A percentile compares a stretch with the other conserved stretches of the same genome.
phyloP scores from a whole-genome alignment of 2,888 invertebrate genomes.

The Drosophila lutescens region DNA sequence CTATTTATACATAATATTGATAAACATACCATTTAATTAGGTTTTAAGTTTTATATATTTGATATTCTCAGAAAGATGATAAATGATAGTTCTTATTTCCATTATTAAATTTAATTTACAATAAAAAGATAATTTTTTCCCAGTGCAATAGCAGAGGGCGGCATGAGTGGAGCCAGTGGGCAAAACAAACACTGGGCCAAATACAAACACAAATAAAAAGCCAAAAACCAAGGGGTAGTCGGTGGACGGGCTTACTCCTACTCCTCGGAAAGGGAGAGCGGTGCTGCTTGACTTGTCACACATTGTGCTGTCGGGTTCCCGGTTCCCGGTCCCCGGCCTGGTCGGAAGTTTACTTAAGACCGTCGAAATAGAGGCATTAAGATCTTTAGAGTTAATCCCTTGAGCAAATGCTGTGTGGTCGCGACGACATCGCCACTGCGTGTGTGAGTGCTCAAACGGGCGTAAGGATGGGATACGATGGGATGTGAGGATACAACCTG shows the following conservation, averaged over 20 bases:
- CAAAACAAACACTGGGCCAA: constrained; percentile 74
- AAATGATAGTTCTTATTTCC: no score
- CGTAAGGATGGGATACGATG: background rate
- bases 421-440: constrained; percentile 57
- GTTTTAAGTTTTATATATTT: no score
- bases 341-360: constrained; percentile 80
- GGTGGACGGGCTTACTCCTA: background rate
- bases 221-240: constrained; percentile 61
- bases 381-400: constrained; percentile 82
- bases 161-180: constrained; percentile 68
- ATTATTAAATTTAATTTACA: no score
- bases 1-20: no score
- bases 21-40: no score
- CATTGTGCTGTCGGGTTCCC: constrained; percentile 35
- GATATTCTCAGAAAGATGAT: no score
- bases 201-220: constrained; percentile 70
- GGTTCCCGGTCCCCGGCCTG: constrained; percentile 20
- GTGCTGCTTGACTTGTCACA: constrained; percentile 76
- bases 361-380: constrained; percentile 81
- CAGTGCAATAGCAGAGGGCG: constrained; percentile 20
- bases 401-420: constrained; percentile 81
- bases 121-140: background rate
- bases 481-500: constrained; percentile 32
- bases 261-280: background rate
- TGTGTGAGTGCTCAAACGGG: constrained; percentile 32